phyloP scores from a whole-genome alignment of 2,113 vertebrate species.

The Strix uralensis region DNA sequence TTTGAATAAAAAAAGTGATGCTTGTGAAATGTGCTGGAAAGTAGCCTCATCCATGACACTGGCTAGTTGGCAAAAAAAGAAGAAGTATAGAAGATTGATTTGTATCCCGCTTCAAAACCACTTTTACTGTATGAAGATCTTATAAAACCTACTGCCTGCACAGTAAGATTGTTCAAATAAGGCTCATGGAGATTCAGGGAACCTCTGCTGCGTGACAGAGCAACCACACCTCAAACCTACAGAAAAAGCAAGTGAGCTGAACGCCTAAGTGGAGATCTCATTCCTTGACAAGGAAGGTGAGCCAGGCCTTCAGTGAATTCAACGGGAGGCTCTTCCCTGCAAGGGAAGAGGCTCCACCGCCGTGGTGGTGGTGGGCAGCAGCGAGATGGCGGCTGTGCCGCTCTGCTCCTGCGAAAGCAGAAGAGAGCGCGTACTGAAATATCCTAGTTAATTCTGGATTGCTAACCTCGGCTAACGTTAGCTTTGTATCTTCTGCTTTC shows the following conservation, averaged over 20 bases:
- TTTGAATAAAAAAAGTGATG: neutral
- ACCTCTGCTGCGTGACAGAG: neutral
- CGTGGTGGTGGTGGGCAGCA: neutral
- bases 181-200: neutral
- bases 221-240: neutral
- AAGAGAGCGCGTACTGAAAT: neutral
- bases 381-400: rapidly evolving
- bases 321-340: neutral
- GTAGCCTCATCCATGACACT: neutral
- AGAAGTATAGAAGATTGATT: neutral
- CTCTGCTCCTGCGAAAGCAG: neutral
- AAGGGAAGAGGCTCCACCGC: neutral
- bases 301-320: neutral
- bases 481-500: neutral
- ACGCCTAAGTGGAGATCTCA: neutral
- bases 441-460: neutral
- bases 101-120: neutral
- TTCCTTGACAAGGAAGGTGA: neutral
- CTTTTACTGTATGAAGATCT: neutral
- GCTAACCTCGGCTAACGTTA: rapidly evolving
- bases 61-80: neutral
- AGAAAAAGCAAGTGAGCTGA: neutral
- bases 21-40: neutral
- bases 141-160: neutral
- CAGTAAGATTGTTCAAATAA: neutral